phyloP scores from a whole-genome alignment of 2,113 vertebrate species.

The Petrocephalus zakoni region DNA sequence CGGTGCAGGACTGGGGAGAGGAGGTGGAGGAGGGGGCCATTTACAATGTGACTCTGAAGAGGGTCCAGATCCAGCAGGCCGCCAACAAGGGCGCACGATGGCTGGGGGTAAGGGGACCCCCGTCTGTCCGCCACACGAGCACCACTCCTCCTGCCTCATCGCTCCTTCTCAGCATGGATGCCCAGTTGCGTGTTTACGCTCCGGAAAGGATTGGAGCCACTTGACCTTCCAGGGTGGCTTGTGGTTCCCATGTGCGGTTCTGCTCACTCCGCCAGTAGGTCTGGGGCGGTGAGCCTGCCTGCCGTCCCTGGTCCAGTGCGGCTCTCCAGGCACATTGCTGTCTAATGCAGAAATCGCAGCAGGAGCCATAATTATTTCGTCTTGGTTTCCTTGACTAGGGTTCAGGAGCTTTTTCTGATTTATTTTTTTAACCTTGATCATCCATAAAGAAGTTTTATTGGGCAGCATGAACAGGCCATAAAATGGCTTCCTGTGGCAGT shows the following conservation, averaged over 20 bases:
- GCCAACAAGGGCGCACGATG: conserved; percentile 88
- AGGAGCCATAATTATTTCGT: no score
- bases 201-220: not conserved
- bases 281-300: no score
- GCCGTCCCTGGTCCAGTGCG: no score
- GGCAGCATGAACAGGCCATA: not conserved
- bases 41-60: conserved; percentile 90
- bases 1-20: conserved; percentile 91
- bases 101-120: conserved; percentile 60
- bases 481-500: not conserved
- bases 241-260: no score
- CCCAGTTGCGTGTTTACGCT: not conserved
- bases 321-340: no score
- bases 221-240: no score
- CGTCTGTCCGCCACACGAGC: not conserved
- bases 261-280: no score
- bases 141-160: not conserved
- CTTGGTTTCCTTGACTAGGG: no score
- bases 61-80: conserved; percentile 90
- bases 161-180: not conserved
- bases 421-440: no score
- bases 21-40: conserved; percentile 92
- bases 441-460: no score
- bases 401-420: no score
- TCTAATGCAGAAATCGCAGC: no score